Evolutionary conservation across 2,797 vertebrate genomes (phyloP).

Genomic region (Anguilla pacifica): DNA sequence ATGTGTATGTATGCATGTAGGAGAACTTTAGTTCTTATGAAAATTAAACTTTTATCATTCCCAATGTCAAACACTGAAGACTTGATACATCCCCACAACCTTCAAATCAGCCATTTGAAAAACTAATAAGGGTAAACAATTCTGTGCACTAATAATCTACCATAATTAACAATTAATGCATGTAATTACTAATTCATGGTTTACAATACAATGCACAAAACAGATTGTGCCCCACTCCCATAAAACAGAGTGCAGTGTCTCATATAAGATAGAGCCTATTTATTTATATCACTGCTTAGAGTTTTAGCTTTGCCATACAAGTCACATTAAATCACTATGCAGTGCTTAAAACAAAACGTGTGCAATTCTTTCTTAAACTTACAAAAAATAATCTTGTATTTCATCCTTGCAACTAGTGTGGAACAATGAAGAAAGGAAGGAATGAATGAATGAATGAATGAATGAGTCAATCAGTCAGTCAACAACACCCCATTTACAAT

Average conservation of each 20-base stretch:
- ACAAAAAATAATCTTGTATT: too few species aligned
- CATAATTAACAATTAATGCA: conserved; percentile 23
- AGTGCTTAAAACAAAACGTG: too few species aligned
- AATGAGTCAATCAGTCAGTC: too few species aligned
- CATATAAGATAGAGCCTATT: not conserved
- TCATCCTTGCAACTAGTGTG: too few species aligned
- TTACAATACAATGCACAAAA: not conserved
- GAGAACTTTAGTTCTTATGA: conserved; percentile 70
- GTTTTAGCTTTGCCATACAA: not conserved
- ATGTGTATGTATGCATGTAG: conserved; percentile 43
- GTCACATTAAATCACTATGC: not conserved
- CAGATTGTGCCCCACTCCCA: not conserved
- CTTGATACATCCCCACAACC: conserved; percentile 55
- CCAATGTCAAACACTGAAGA: conserved; percentile 68
- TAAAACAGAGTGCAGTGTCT: not conserved
- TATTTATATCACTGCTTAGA: not conserved
- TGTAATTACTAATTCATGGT: not conserved
- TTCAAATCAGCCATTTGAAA: conserved; percentile 45
- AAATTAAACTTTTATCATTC: conserved; percentile 65
- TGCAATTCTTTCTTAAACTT: too few species aligned
- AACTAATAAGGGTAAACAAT: conserved; percentile 1
- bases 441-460: too few species aligned
- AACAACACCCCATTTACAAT: too few species aligned
- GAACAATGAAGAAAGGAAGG: too few species aligned
- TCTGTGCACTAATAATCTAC: conserved; percentile 9